Percentiles rank a stretch among this genome's conserved stretches.
phyloP scores from a whole-genome alignment of 2,113 vertebrate genomes.

The Phrynocephalus versicolor region DNA sequence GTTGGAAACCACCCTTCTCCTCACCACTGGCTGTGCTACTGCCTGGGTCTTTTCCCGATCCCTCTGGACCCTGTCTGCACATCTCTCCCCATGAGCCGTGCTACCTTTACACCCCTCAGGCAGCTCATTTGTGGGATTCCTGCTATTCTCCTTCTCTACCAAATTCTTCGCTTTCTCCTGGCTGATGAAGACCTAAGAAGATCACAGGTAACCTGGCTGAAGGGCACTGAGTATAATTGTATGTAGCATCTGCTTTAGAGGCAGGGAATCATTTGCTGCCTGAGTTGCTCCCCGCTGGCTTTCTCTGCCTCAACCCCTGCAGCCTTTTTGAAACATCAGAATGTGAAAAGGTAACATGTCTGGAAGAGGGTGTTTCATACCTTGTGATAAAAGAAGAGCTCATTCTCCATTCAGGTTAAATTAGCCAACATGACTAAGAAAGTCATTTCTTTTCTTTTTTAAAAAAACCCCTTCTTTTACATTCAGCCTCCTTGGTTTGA shows the following conservation, averaged over 20 bases:
- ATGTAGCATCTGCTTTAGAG: constrained; percentile 45
- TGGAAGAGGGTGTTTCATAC: background rate
- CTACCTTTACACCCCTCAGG: background rate
- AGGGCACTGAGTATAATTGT: constrained; percentile 49
- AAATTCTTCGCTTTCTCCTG: constrained; percentile 34
- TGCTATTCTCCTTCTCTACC: constrained; percentile 26
- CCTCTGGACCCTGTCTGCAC: no score
- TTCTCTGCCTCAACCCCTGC: constrained; percentile 43
- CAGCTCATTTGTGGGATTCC: background rate
- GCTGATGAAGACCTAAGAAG: constrained; percentile 46
- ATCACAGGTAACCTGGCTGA: constrained; percentile 29
- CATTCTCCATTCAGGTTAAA: background rate
- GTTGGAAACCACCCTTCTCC: no score
- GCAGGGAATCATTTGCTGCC: constrained; percentile 46
- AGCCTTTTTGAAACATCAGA: constrained; percentile 22
- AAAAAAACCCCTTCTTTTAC: background rate
- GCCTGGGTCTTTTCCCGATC: no score
- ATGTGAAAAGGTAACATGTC: background rate
- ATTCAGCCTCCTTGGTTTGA: background rate
- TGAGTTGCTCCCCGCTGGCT: constrained; percentile 51
- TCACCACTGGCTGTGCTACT: no score
- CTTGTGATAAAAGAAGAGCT: no score
- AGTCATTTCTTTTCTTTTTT: background rate
- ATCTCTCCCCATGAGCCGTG: no score
- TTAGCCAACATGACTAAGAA: no score